Base-by-base conservation (phyloP, 1,140 invertebrate genomes). In the Akabosia matsudoensis region DNA sequence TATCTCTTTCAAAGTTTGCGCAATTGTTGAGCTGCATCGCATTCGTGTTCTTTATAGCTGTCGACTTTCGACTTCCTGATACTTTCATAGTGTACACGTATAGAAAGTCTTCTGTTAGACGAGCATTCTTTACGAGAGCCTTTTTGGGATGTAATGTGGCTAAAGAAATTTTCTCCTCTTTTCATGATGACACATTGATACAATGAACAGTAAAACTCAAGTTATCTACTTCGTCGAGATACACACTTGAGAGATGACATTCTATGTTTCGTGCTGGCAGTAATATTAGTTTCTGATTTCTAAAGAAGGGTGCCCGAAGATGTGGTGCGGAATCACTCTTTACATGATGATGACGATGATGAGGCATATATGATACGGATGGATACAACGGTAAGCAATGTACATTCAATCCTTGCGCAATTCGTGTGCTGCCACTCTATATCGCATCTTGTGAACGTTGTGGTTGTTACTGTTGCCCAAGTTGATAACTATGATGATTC, bases 321-420 rank as follows among this genome's bases (percentile, higher is more conserved):
- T 30, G 24, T 30, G 24, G n/a, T 30, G 30, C 4, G 13, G 61
- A 67, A 31, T 13, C 24, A 30, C 26, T 30, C 4, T 10, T n/a
- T 61, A 67, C 61, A 67, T 67, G 3, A 67, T n/a, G 61, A 30
- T 67, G 61, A 67, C 31, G 61, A 67, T 67, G 61, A 67, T 67
- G 24, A 30, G 30, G 61, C 61, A 67, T 30, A n/a, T n/a, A 67
- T 28, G 61, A 67, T 31, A 67, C 61, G 61, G 61, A 67, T 67
- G 30, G 61, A 67, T 67, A 31, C 24, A 30, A 67, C 61, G 61
- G 31, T 67, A 30, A 67, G 31, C 61, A n/a, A n/a, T 67, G 31
- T 67, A 30, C 61, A 10, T n/a, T 67, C 26, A 67, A 67, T 67
- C 28, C 7, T 67, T 67, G 61, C 61, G 61, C 31, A 67, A 67